Percentiles rank a stretch among this genome's conserved stretches.
phyloP scores from a whole-genome alignment of 2,888 invertebrate genomes.

The Melangyna quadrimaculata region DNA sequence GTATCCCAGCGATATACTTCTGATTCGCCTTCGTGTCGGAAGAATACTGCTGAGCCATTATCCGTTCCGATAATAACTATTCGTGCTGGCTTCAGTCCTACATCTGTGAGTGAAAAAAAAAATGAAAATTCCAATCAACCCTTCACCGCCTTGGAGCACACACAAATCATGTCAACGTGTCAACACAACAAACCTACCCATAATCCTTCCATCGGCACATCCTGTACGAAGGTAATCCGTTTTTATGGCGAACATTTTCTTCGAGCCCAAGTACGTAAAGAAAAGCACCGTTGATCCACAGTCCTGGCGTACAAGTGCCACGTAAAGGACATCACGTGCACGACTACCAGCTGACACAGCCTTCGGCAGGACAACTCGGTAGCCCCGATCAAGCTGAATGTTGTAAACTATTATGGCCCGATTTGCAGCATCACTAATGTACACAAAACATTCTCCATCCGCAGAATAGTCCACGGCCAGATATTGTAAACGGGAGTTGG shows the following conservation, averaged over 20 bases:
- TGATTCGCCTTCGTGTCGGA: slow-evolving; percentile 83
- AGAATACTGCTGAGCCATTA: slow-evolving; percentile 83
- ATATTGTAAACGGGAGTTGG: slow-evolving; percentile 86
- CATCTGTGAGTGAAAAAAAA: slow-evolving; percentile 77
- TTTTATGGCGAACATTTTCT: slow-evolving; percentile 85
- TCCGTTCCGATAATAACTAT: slow-evolving; percentile 85
- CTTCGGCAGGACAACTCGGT: slow-evolving; percentile 85
- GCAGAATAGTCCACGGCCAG: slow-evolving; percentile 85
- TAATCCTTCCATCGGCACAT: slow-evolving; percentile 82
- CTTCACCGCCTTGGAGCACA: not conserved
- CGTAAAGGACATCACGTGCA: slow-evolving; percentile 85
- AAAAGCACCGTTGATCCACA: slow-evolving; percentile 84
- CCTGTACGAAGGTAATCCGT: slow-evolving; percentile 85
- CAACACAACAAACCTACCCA: slow-evolving; percentile 77
- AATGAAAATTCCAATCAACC: not conserved
- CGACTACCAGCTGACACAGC: slow-evolving; percentile 82
- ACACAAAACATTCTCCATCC: slow-evolving; percentile 84
- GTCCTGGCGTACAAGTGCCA: slow-evolving; percentile 84
- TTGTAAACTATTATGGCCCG: slow-evolving; percentile 87
- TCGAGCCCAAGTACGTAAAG: slow-evolving; percentile 85
- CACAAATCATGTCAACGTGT: not conserved
- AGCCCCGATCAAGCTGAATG: slow-evolving; percentile 84
- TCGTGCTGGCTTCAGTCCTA: slow-evolving; percentile 83
- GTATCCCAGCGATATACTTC: slow-evolving; percentile 85
- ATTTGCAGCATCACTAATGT: slow-evolving; percentile 87